A percentile compares a stretch with the other conserved stretches of the same genome.
phyloP scores from a whole-genome alignment of 1,140 invertebrate species.

The Rhopalosiphum maidis region DNA sequence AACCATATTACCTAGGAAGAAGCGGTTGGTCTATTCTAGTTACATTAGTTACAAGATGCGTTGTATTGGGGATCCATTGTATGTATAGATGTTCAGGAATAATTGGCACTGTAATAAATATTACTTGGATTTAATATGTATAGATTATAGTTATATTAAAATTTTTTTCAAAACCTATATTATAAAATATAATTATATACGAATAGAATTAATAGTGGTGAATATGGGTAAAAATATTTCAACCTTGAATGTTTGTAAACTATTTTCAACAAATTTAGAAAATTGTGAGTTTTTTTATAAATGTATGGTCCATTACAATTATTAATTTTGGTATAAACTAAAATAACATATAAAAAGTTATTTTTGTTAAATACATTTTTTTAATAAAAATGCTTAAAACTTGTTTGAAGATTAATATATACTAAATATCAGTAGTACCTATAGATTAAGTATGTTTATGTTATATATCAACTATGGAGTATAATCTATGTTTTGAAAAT shows the following conservation, averaged over 20 bases:
- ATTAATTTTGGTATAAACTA: not conserved
- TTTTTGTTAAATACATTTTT: not conserved
- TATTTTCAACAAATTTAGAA: not conserved
- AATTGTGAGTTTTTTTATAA: not conserved
- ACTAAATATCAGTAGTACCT: too few species aligned
- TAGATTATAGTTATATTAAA: not conserved
- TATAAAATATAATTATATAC: not conserved
- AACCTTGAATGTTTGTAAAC: not conserved
- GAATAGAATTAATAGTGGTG: not conserved
- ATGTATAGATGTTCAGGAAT: slow-evolving; percentile 47
- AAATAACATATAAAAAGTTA: not conserved
- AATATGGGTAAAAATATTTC: not conserved
- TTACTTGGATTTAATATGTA: not conserved
- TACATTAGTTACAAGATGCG: not conserved
- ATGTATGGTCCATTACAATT: not conserved
- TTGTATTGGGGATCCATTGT: slow-evolving; percentile 30
- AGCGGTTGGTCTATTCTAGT: not conserved
- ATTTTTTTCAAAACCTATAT: not conserved
- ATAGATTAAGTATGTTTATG: too few species aligned
- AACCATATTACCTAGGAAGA: not conserved
- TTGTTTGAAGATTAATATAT: too few species aligned
- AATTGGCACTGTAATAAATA: slow-evolving; percentile 12
- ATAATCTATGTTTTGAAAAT: not conserved
- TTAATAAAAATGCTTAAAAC: too few species aligned
- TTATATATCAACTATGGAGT: too few species aligned